Evolutionary conservation across 2,113 vertebrate genomes (phyloP).

Genomic region (Galeopterus variegatus): DNA sequence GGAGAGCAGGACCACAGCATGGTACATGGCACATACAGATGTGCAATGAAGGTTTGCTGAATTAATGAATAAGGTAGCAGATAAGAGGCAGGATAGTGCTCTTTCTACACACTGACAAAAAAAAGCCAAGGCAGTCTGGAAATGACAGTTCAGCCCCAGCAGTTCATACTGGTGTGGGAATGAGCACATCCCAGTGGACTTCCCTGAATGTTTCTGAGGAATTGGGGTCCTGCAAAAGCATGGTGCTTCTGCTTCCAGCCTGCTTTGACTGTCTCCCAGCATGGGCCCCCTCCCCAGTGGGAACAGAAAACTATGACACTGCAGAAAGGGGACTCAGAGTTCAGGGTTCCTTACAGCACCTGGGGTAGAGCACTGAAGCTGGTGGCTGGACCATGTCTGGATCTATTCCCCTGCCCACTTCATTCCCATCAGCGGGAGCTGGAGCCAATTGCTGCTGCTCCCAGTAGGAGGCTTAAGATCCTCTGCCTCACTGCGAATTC

Average conservation of each 20-base stretch:
- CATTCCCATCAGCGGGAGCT: no score
- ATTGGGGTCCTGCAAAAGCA: background rate
- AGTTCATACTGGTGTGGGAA: background rate
- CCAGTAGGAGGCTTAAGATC: background rate
- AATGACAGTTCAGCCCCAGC: background rate
- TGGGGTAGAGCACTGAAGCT: background rate
- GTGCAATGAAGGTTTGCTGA: background rate
- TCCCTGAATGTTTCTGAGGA: background rate
- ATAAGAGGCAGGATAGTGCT: background rate
- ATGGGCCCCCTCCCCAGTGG: background rate
- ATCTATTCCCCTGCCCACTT: background rate
- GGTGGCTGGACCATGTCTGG: background rate
- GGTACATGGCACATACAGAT: fast-evolving
- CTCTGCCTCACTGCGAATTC: background rate
- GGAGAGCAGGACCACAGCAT: background rate
- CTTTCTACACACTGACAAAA: background rate
- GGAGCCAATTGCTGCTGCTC: background rate
- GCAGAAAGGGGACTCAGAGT: background rate
- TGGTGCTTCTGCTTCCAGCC: background rate
- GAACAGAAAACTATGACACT: background rate
- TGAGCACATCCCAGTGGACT: background rate
- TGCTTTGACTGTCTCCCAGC: background rate
- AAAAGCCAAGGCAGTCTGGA: background rate
- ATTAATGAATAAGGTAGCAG: background rate
- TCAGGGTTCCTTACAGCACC: background rate